Conservation (phyloP, 2,888 invertebrate species). For the Andrena chrysosceles region DNA sequence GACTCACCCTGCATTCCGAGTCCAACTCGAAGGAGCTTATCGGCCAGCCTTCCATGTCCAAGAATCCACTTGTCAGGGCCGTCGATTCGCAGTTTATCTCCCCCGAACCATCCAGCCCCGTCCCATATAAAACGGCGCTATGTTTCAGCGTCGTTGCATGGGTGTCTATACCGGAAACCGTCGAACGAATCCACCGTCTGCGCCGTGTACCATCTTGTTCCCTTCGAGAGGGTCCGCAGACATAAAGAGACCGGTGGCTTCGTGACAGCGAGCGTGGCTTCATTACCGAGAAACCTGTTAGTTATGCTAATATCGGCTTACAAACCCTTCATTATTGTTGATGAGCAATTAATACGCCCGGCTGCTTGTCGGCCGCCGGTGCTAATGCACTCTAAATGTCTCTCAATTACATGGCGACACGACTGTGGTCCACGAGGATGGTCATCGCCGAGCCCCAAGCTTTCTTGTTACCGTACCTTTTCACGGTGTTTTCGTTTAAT, state of each 20-base stretch:
- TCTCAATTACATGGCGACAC: slow-evolving; percentile 82
- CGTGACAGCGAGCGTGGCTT: slow-evolving; percentile 77
- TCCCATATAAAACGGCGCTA: not conserved
- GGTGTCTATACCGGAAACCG: slow-evolving; percentile 1
- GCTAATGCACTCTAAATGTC: slow-evolving; percentile 81
- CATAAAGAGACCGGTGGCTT: slow-evolving; percentile 67
- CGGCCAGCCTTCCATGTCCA: not conserved
- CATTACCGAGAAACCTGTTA: slow-evolving; percentile 82
- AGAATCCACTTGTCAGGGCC: slow-evolving; percentile 2
- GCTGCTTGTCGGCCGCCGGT: slow-evolving; percentile 72
- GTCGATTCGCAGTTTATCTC: slow-evolving; percentile 20
- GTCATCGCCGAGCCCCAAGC: slow-evolving; percentile 35
- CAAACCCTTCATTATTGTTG: slow-evolving; percentile 83
- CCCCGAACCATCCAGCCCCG: slow-evolving; percentile 2
- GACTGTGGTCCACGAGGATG: slow-evolving; percentile 61
- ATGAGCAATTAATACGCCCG: slow-evolving; percentile 84
- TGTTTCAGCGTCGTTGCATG: not conserved
- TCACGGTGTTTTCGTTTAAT: slow-evolving; percentile 28
- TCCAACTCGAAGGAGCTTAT: slow-evolving; percentile 20
- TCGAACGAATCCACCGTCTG: not conserved
- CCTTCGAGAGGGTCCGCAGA: slow-evolving; percentile 68
- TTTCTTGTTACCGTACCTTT: slow-evolving; percentile 36
- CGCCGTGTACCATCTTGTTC: slow-evolving; percentile 32
- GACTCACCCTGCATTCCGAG: slow-evolving; percentile 22
- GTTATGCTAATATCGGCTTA: slow-evolving; percentile 84